These are phyloP conservation scores for Lutjanus campechanus DNA, from an alignment of 2,797 vertebrate species.

Conservation along the genomic window DNA sequence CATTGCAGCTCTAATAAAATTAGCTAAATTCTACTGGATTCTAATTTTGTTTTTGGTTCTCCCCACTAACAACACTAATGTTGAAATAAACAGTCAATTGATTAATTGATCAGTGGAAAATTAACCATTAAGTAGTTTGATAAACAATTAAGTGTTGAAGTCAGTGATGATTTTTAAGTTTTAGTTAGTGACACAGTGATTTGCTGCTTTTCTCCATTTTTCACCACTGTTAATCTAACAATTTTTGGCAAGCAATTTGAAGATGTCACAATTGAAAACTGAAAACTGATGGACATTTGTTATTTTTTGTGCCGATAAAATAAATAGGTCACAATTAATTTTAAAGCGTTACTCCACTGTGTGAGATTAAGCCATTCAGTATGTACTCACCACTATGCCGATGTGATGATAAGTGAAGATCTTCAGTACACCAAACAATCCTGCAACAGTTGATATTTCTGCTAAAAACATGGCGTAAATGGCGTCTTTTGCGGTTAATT, in stretches of 20 bases:
- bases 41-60: background rate
- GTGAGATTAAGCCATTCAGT: no score
- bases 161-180: background rate
- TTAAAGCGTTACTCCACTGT: no score
- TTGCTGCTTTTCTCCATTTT: background rate
- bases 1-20: no score
- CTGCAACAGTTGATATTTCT: no score
- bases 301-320: background rate
- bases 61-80: background rate
- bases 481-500: no score
- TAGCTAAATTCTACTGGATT: background rate
- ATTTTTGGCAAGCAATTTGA: background rate
- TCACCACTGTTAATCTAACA: background rate
- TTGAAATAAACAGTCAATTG: background rate
- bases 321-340: background rate
- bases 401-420: no score
- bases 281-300: background rate
- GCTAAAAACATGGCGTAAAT: no score
- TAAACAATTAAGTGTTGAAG: background rate
- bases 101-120: background rate
- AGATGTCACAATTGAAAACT: background rate
- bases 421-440: no score
- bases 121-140: background rate
- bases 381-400: no score
- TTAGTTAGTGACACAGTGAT: background rate